Conservation (phyloP, 1,140 invertebrate species). For the Drosophila kikkawai region DNA sequence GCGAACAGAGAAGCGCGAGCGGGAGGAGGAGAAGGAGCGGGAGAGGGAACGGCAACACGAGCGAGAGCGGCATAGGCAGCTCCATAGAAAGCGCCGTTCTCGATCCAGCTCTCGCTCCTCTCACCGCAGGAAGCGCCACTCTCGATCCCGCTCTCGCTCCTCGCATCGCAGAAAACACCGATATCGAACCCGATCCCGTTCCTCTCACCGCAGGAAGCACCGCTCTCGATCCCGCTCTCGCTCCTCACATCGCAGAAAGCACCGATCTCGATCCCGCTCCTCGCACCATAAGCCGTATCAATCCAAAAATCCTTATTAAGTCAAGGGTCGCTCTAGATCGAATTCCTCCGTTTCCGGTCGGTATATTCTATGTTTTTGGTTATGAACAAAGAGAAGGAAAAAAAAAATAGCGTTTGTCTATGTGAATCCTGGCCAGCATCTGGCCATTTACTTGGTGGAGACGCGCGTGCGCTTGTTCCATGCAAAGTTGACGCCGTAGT, state of each 20-base stretch:
- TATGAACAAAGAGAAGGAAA: slow-evolving; percentile 40
- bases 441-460: slow-evolving; percentile 93
- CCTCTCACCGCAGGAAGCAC: not conserved
- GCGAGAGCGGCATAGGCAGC: not conserved
- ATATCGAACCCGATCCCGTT: not conserved
- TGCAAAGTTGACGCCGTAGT: slow-evolving; percentile 97
- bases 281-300: slow-evolving; percentile 14
- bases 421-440: slow-evolving; percentile 2
- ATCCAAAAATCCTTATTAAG: not conserved
- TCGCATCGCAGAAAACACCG: slow-evolving; percentile 1
- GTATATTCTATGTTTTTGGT: slow-evolving; percentile 31
- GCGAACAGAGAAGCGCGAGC: not conserved
- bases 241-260: not conserved
- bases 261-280: not conserved
- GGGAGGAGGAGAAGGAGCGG: not conserved
- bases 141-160: too few species aligned
- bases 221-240: not conserved
- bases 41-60: slow-evolving; percentile 1
- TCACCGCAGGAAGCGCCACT: not conserved
- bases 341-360: slow-evolving; percentile 7
- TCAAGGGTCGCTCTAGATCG: not conserved
- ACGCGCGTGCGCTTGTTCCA: slow-evolving; percentile 98
- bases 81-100: slow-evolving; percentile 10
- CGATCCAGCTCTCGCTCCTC: slow-evolving; percentile 11
- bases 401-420: slow-evolving; percentile 22